Conservation (phyloP, 2,113 vertebrate species). For the Campylomormyrus numenius region DNA sequence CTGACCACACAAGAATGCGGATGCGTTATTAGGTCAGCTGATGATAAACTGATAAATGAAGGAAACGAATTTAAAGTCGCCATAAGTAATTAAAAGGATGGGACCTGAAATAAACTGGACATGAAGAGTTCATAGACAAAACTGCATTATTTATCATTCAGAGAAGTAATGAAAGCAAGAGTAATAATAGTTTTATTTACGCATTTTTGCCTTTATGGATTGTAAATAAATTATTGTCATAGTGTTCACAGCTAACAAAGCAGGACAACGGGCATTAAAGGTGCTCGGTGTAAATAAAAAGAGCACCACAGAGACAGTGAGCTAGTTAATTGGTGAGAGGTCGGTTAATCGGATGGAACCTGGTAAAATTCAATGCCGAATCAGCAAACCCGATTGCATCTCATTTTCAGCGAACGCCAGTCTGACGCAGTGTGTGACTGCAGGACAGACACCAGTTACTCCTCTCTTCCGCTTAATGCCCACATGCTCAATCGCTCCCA, state of each 20-base stretch:
- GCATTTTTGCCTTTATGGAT: not conserved
- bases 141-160: not conserved
- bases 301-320: not conserved
- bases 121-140: not conserved
- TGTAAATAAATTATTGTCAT: conserved; percentile 39
- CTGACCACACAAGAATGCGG: not conserved
- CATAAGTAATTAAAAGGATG: not conserved
- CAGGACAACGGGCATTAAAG: conserved; percentile 30
- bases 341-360: conserved; percentile 43
- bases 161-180: not conserved
- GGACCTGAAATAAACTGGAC: not conserved
- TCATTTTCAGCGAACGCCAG: conserved; percentile 46
- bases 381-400: conserved; percentile 48
- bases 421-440: conserved; percentile 44
- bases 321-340: not conserved
- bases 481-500: conserved; percentile 38
- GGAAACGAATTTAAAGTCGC: not conserved
- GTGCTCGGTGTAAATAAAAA: conserved; percentile 34
- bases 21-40: not conserved
- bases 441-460: conserved; percentile 56
- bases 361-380: conserved; percentile 38
- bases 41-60: not conserved
- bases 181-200: not conserved
- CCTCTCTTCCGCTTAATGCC: conserved; percentile 46
- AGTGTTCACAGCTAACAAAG: not conserved